Evolutionary conservation across 2,113 vertebrate genomes (phyloP).

Genomic region (Bostrychus sinensis): DNA sequence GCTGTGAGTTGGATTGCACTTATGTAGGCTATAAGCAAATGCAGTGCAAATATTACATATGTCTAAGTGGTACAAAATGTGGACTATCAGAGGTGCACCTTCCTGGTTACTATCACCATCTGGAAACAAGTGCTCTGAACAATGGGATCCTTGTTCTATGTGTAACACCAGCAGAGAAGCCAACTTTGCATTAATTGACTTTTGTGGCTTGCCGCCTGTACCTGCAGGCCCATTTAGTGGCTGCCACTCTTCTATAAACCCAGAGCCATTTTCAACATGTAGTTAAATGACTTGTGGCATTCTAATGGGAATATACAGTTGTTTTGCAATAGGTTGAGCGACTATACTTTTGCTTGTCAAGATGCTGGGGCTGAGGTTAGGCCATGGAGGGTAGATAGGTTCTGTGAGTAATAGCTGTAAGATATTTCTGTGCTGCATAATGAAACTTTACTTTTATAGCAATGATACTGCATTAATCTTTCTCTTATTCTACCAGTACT

Average conservation of each 20-base stretch:
- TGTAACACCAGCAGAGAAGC: conserved; percentile 23
- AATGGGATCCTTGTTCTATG: conserved; percentile 28
- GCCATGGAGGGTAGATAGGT: conserved; percentile 51
- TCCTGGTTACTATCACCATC: conserved; percentile 25
- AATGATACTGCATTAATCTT: too few relatives aligned
- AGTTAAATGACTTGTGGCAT: conserved; percentile 55
- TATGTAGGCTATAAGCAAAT: conserved; percentile 44
- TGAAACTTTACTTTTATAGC: too few relatives aligned
- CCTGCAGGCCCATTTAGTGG: conserved; percentile 46
- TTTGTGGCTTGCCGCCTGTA: conserved; percentile 46
- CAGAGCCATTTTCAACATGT: conserved; percentile 46
- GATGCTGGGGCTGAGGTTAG: conserved; percentile 29
- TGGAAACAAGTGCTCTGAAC: conserved; percentile 19
- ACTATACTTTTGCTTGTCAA: conserved; percentile 52
- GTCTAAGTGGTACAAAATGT: conserved; percentile 48
- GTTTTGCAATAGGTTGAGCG: conserved; percentile 47
- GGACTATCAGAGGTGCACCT: not conserved
- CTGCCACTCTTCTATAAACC: conserved; percentile 46
- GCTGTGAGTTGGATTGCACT: too few relatives aligned
- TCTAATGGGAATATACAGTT: conserved; percentile 26
- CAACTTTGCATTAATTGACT: conserved; percentile 33
- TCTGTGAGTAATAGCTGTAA: conserved; percentile 59
- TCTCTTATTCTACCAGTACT: too few relatives aligned
- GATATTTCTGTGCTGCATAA: too few relatives aligned
- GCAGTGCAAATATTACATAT: conserved; percentile 40